phyloP scores from a whole-genome alignment of 2,113 vertebrate species.

The Aegotheles bennettii region DNA sequence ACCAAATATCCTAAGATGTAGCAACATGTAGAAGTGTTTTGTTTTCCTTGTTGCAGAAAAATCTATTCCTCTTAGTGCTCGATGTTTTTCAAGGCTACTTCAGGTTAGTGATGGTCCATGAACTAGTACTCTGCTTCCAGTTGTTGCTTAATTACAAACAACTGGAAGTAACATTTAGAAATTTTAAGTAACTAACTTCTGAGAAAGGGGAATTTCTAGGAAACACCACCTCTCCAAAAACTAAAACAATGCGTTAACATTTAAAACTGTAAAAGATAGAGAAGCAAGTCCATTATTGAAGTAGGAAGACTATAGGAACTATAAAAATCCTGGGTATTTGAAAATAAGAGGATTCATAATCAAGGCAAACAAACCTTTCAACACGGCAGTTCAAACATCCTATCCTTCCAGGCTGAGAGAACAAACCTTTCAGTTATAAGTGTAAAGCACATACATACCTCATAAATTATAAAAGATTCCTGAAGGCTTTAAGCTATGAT shows the following conservation, averaged over 20 bases:
- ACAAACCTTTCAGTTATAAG: not conserved
- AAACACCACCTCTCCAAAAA: not conserved
- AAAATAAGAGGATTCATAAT: not conserved
- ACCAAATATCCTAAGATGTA: not conserved
- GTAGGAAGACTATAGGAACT: not conserved
- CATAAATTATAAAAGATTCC: not conserved
- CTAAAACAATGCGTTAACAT: not conserved
- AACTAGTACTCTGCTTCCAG: not conserved
- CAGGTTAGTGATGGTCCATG: not conserved
- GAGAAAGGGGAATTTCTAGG: not conserved
- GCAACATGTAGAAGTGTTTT: not conserved
- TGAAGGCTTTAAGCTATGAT: not conserved
- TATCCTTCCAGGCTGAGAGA: not conserved
- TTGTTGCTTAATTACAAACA: constrained; percentile 1
- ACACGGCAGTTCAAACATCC: not conserved
- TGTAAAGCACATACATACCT: not conserved
- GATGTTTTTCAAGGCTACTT: not conserved
- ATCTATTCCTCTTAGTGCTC: not conserved
- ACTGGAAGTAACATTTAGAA: not conserved
- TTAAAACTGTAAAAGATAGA: not conserved
- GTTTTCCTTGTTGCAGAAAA: not conserved
- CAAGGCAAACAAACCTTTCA: not conserved
- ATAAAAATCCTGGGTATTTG: not conserved
- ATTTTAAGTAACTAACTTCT: not conserved
- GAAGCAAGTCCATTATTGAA: not conserved